Evolutionary conservation across 2,797 vertebrate species (phyloP).

Genomic region (Rhynchotus rufescens): DNA sequence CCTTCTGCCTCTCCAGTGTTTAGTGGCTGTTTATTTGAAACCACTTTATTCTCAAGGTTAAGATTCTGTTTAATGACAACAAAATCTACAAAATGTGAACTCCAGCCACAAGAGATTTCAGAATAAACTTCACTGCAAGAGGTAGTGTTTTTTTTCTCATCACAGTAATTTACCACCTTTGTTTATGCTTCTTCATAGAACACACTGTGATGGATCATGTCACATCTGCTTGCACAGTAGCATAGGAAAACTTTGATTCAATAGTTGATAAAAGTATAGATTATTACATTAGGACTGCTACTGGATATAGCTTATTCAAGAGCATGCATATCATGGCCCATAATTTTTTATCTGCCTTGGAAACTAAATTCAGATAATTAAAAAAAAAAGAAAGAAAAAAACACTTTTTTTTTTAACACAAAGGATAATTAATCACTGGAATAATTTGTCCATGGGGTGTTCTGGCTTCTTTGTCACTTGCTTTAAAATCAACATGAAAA

Average conservation of each 20-base stretch:
- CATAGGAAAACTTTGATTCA: neutral
- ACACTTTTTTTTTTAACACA: neutral
- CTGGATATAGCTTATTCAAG: neutral
- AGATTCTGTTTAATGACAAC: neutral
- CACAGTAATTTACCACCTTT: neutral
- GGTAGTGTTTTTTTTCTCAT: neutral
- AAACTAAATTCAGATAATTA: neutral
- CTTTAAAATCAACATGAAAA: conserved; percentile 46
- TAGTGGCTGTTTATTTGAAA: neutral
- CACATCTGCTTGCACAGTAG: neutral
- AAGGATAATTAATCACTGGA: conserved; percentile 23
- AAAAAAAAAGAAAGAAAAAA: neutral
- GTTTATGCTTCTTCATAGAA: neutral
- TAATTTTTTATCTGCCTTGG: neutral
- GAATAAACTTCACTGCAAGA: neutral
- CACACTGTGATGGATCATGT: neutral
- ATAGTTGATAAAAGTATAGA: neutral
- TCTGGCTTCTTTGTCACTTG: conserved; percentile 7
- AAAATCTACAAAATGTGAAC: conserved; percentile 5
- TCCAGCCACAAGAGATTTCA: neutral
- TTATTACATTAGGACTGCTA: neutral
- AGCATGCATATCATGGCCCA: neutral
- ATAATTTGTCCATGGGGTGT: conserved; percentile 9
- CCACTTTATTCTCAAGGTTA: neutral
- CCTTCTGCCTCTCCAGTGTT: neutral